Evolutionary conservation across 2,113 vertebrate species (phyloP).

Genomic region (Porphyrio hochstetteri): DNA sequence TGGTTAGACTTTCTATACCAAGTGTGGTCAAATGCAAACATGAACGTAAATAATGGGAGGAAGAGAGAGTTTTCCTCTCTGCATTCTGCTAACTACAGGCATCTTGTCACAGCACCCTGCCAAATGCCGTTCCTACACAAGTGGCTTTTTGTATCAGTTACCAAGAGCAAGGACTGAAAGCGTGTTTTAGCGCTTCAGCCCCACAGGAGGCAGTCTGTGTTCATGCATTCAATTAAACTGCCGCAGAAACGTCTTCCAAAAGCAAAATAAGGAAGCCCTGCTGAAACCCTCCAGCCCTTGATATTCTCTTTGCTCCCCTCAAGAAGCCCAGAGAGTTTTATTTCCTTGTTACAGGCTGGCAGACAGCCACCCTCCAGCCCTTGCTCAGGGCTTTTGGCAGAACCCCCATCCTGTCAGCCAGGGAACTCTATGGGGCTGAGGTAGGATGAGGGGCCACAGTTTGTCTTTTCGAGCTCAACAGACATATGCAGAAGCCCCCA

Average conservation of each 20-base stretch:
- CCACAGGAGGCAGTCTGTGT: conserved; percentile 50
- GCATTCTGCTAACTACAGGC: background rate
- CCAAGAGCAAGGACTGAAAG: background rate
- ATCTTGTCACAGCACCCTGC: background rate
- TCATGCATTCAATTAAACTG: background rate
- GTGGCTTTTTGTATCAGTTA: background rate
- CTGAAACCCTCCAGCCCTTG: background rate
- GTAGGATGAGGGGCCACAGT: background rate
- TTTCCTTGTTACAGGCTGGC: background rate
- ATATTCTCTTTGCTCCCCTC: background rate
- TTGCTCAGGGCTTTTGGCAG: background rate
- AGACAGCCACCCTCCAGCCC: background rate
- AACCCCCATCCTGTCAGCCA: background rate
- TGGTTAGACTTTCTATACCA: background rate
- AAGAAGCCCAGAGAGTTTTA: background rate
- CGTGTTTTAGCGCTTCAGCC: background rate
- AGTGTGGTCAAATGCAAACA: background rate
- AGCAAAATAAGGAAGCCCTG: background rate
- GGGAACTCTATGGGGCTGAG: background rate
- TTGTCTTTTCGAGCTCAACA: background rate
- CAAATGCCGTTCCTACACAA: background rate
- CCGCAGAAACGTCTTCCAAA: background rate
- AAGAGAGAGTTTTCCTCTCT: background rate
- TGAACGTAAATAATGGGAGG: background rate
- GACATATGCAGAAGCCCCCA: background rate